Base-by-base conservation (phyloP, 2,797 vertebrate species). In the Fratercula arctica region DNA sequence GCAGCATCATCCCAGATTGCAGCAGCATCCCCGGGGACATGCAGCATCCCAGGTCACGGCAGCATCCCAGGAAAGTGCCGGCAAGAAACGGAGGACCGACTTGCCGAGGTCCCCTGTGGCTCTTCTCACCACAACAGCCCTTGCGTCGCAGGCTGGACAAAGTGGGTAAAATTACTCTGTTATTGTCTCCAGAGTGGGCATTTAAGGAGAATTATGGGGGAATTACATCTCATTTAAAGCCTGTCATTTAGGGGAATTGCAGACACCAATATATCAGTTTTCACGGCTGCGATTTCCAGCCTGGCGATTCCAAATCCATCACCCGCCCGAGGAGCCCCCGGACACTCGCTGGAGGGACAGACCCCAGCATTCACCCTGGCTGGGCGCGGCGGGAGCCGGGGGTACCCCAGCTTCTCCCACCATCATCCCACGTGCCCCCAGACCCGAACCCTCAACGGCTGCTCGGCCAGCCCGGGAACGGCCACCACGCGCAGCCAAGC, bases 71-170 rank as follows among this genome's bases (percentile, higher is more conserved):
- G 41, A 20, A 69, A 61, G 12, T 6, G 0, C 7, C 8, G 9
- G 6, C 0, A 4, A 12, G 53, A 41, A 31, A 6, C 0, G 3
- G 16, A 18, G 67, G 14, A 19, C 16, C 1, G 4, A 5, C 7
- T 19, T 5, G 15, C 66, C 7, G 35, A 5, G 26, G 20, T 16
- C 25, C 25, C 26, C 77, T 9, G 3, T 1, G 9, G 50, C 19
- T 50, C 56, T 35, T 17, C 39, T 28, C 29, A 7, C 31, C 56
- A 4, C 57, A 51, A 4, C 51, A 20, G 48, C 69, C 74, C 43
- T 25, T 3, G 29, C 7, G 1, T 31, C 21, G 15, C 76, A 35
- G 68, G n/a, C 68, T 9, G 83, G 72, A 23, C 79, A 7, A 26
- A 50, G 70, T 2, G 68, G 57, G 26, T 14, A 24, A 17, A 70